Evolutionary conservation across 1,140 invertebrate species (phyloP), one percentile per base, ranked within the genome.

Genomic region (Aphaenogaster floridana): DNA sequence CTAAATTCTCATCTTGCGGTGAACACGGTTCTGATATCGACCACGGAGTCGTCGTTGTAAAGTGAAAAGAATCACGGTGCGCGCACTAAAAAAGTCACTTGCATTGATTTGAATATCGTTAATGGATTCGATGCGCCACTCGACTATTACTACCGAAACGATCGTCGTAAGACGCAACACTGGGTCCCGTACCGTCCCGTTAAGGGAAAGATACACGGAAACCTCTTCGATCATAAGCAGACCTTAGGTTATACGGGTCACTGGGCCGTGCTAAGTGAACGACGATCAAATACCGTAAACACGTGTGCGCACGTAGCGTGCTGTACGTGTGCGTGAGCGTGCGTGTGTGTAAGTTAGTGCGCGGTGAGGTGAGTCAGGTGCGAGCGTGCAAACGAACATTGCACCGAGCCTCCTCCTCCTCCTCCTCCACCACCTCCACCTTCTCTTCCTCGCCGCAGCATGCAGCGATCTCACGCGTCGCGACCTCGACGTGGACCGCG

Each of bases 191-290:
- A 61, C 15, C 61, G 34, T 89, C 42, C 61, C 48, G 66, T 86
- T 74, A 88, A 89, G 71, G 71, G 80, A 89, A 61, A 59, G 78
- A 78, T 59, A 63, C 71, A 42, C 48, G 86, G 48, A 52, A 72
- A 57, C 39, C 71, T 81, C 77, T 89, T 91, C 80, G 91, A 94
- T 94, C 92, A 93, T 93, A 93, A 93, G 90, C 81, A 86, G 90
- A 66, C 48, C 84, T 90, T 77, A 77, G 88, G 89, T 91, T 94
- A 93, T 94, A 90, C 90, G 93, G 93, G 93, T 94, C 92, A 94
- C 93, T 94, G 93, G 93, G 93, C 90, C 93, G 91, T 83, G 87
- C 80, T 89, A 83, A 91, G 90, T 72, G 80, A 66, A 76, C 83
- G 68, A 68, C 87, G 74, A 89, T 86, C 69, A 68, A 92, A 91